Base-by-base conservation (phyloP, 2,797 vertebrate genomes). In the Euphonia xanthogaster region DNA sequence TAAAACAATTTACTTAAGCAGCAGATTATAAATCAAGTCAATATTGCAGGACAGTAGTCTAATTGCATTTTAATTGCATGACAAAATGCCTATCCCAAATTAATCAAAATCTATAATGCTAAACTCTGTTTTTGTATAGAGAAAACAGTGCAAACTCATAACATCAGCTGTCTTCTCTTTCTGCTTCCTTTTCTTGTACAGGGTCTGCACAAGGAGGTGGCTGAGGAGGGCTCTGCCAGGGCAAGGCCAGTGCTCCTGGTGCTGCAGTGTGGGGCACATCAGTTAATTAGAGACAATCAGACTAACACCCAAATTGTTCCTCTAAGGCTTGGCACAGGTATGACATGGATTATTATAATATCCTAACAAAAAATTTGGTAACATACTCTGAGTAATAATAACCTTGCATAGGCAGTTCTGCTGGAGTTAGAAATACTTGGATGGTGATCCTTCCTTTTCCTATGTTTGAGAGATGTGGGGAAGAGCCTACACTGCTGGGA, bases 41-140 rank as follows among this genome's bases (percentile, higher is more conserved):
- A 58, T 78, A 81, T 44, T 86, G 25, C 42, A 72, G 48, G 66
- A 62, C 65, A 88, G 50, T 44, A 31, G 55, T 79, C 53, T 91
- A 93, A 89, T 50, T 94, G 57, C 24, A 37, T 75, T 92, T 92
- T 90, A 92, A 90, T 89, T 90, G 40, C n/a, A 16, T 88, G 82
- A 93, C 65, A 88, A 90, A 91, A 91, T 31, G 19, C 62, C 35
- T 72, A 22, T 27, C 16, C n/a, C 12, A 65, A 79, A 74, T 68
- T 54, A 88, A 86, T 80, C 7, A 67, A 68, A 81, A 90, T 27
- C 24, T 31, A 8, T 71, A 54, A 63, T 14, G 10, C 13, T 82
- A 79, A 79, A 63, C 8, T 40, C 15, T 37, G 31, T 42, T 61
- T 85, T 61, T 37, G 24, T 57, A 51, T 18, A 60, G 19, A 66